Evolutionary conservation across 2,113 vertebrate genomes (phyloP).

Genomic region (Oenanthe melanoleuca): DNA sequence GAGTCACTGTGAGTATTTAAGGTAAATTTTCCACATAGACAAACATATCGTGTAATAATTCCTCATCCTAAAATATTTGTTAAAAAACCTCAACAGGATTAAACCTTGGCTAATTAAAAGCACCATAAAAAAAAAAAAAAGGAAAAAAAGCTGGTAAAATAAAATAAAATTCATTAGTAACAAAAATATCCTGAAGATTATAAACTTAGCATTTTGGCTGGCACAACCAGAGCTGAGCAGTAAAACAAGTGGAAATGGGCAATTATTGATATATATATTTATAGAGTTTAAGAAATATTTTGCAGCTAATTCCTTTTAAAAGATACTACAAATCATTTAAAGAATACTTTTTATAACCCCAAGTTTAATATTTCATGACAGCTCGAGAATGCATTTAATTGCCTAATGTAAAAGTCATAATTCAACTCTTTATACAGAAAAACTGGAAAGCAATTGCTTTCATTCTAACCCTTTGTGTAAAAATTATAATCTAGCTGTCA

Average conservation of each 20-base stretch:
- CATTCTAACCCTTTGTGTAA: slow-evolving; percentile 15
- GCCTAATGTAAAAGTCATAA: neutral
- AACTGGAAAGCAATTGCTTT: slow-evolving; percentile 8
- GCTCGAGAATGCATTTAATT: neutral
- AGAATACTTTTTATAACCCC: neutral
- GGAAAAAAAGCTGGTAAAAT: neutral
- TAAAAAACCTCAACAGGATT: neutral
- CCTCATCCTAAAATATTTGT: neutral
- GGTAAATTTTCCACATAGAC: neutral
- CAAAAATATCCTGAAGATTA: neutral
- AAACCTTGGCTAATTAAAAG: neutral
- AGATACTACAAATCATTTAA: neutral
- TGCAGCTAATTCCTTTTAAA: neutral
- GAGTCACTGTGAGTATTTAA: neutral
- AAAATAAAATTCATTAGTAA: neutral
- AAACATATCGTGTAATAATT: neutral
- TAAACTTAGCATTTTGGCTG: neutral
- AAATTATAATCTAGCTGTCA: slow-evolving; percentile 17
- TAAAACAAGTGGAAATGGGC: neutral
- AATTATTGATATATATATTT: neutral
- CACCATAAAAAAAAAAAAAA: neutral
- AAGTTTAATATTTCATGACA: neutral
- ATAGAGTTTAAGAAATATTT: neutral
- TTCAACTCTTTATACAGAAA: neutral
- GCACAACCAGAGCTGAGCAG: neutral